Base-by-base conservation (phyloP, 2,113 vertebrate genomes). In the Cepphus grylle region DNA sequence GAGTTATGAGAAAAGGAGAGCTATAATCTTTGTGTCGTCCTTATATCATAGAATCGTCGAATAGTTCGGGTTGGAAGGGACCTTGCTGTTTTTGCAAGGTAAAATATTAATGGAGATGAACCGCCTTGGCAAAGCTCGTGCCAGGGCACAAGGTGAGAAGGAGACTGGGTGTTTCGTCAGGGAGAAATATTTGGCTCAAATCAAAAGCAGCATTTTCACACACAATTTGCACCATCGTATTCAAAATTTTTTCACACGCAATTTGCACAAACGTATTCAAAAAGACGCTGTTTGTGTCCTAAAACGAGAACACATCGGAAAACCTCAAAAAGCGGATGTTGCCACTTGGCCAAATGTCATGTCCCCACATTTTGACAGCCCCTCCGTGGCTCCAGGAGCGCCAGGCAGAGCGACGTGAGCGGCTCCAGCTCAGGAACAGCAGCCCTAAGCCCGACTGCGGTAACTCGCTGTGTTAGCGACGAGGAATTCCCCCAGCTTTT, bases 381-480 rank as follows among this genome's bases (percentile, higher is more conserved):
- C 12, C 23, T 70, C 59, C 45, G 36, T 25, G 32, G 42, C 65
- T 93, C 21, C 56, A 12, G 42, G 32, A 40, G 13, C 12, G 36
- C 30, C 42, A 47, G 72, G 49, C n/a, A 81, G 36, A 25, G 30
- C 34, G 56, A 20, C 0, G 6, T 7, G 56, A 89, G 49, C 38
- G 79, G 62, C 49, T 93, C 34, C 66, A 34, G 65, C 52, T 85
- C 56, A 16, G 32, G 12, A 59, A 10, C 11, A 66, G 50, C 2
- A 79, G 40, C 3, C 2, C 58, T 19, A 43, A 83, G 78, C 16
- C 38, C 3, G 2, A 32, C 65, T 14, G 3, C 26, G 17, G 52
- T 1, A 62, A 52, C 29, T 74, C 53, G 11, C 30, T 34, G 12
- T 12, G 9, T 13, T 25, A 86, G 42, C 0, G 0, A 3, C 1